These are phyloP conservation scores for Plectrocnemia conspersa DNA, from an alignment of 1,140 invertebrate species.

Conservation along the genomic window DNA sequence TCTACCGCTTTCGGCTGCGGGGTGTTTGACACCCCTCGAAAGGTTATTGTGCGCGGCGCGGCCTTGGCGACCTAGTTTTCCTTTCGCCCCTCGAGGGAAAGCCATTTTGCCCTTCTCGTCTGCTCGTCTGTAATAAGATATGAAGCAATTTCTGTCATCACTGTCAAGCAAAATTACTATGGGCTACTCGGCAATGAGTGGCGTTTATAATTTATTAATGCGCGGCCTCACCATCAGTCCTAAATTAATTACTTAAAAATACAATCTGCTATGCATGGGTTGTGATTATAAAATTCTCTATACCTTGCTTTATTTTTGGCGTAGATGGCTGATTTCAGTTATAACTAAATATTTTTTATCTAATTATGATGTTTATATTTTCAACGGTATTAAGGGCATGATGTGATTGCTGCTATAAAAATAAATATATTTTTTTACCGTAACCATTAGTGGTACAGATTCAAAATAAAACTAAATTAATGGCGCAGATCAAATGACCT, in stretches of 20 bases:
- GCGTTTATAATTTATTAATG: too few relatives aligned
- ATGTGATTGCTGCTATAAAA: too few relatives aligned
- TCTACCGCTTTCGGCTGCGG: background rate
- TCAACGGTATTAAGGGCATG: too few relatives aligned
- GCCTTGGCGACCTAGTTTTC: conserved; percentile 10
- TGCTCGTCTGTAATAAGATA: conserved; percentile 4
- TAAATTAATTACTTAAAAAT: background rate
- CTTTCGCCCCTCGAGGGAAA: conserved; percentile 1
- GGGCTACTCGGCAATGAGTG: background rate
- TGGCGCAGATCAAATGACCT: too few relatives aligned
- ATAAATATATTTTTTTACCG: too few relatives aligned
- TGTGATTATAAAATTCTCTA: too few relatives aligned
- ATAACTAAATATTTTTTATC: too few relatives aligned
- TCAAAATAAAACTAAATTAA: too few relatives aligned
- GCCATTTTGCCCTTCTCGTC: conserved; percentile 4
- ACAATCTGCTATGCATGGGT: background rate
- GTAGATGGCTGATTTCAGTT: too few relatives aligned
- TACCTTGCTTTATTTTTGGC: too few relatives aligned
- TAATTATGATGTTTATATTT: too few relatives aligned
- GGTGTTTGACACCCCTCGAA: background rate
- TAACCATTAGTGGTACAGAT: too few relatives aligned
- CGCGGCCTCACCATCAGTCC: background rate
- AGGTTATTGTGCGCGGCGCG: conserved; percentile 4
- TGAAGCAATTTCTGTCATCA: conserved; percentile 8
- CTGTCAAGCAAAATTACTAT: background rate